phyloP scores from a whole-genome alignment of 2,113 vertebrate species.

The Pituophis catenifer region DNA sequence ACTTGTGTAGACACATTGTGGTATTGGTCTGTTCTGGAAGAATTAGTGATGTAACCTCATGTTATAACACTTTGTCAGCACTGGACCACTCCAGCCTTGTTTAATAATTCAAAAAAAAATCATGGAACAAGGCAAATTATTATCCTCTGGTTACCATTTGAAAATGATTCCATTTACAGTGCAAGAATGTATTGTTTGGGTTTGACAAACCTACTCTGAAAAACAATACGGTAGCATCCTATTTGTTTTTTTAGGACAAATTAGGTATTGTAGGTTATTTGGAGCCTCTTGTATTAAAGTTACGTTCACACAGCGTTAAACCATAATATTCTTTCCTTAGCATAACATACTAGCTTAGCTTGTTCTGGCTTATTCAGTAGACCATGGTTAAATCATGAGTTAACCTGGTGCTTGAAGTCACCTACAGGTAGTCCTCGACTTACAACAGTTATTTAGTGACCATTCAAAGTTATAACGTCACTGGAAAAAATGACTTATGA shows the following conservation, averaged over 20 bases:
- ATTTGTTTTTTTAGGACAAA: not conserved
- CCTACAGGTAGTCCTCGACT: not conserved
- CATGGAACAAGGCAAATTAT: not conserved
- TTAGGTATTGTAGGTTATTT: not conserved
- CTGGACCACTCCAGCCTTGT: not conserved
- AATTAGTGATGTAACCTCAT: not conserved
- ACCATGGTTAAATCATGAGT: not conserved
- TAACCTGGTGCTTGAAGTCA: not conserved
- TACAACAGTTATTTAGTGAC: too few relatives aligned
- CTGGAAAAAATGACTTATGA: too few relatives aligned
- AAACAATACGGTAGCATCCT: not conserved
- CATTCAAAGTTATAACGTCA: too few relatives aligned
- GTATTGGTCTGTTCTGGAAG: not conserved
- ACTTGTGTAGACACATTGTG: not conserved
- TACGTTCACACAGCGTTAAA: not conserved
- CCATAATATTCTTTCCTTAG: not conserved
- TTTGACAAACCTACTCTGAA: not conserved
- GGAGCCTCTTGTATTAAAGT: not conserved
- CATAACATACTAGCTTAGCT: not conserved
- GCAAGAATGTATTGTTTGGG: not conserved
- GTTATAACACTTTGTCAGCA: not conserved
- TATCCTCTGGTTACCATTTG: not conserved
- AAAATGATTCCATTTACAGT: not conserved
- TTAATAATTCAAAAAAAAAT: not conserved
- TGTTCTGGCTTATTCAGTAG: not conserved